Base-by-base conservation (phyloP, 1,140 invertebrate genomes). In the Papilio polyxenes region DNA sequence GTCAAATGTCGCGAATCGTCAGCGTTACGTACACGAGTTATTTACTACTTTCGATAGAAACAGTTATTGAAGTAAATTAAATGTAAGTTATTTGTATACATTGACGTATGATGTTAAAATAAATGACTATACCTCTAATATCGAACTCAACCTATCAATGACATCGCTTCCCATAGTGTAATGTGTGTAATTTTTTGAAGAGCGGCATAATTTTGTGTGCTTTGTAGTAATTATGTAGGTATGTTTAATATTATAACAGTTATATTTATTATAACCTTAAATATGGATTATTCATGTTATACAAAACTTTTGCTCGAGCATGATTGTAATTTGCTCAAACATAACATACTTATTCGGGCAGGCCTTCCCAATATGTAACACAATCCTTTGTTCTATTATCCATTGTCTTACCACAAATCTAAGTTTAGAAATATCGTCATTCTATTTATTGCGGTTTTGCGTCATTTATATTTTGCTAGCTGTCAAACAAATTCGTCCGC, bases 1-100 rank as follows among this genome's bases (percentile, higher is more conserved):
- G 76, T 78, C 76, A 78, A 78, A 78, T 56, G 76, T 78, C 76
- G 76, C 37, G 20, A 75, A 44, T 44, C 37, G 44, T 75, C 40
- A 48, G 44, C 9, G n/a, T 13, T 31, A 75, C 11, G n/a, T 75
- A 75, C 44, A 7, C 4, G 4, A 4, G 7, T 44, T 44, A 44
- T 44, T 44, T 44, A 44, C 40, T 2, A 6, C 40, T 44, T 44
- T 4, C 4, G 40, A 44, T 44, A 44, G 7, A 2, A 44, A 44
- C 40, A 44, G 7, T 44, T 7, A 44, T 3, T 44, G 7, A 44
- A 44, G 40, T 44, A 6, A 44, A 44, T 7, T 44, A 44, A 44
- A 44, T 44, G 3, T 44, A 44, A 44, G 40, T 44, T 44, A 6
- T 44, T 0, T 44, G 40, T 31, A 2, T 44, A 44, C 7, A 44